phyloP scores from a whole-genome alignment of 1,140 invertebrate genomes.

The Apis laboriosa region DNA sequence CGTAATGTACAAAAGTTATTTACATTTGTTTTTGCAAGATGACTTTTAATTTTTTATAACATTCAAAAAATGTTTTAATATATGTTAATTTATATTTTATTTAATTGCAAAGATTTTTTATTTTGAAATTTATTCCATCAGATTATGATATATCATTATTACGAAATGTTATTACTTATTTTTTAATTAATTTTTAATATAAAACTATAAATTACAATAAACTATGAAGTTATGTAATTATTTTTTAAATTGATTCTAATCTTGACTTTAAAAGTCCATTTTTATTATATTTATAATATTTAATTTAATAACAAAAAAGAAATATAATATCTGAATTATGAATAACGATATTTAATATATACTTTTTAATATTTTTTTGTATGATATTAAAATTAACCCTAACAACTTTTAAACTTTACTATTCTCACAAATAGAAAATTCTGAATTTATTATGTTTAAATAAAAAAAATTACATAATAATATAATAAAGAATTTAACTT shows the following conservation, averaged over 20 bases:
- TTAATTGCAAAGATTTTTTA: background rate
- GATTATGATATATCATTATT: slow-evolving; percentile 1
- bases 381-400: slow-evolving; percentile 33
- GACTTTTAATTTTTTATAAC: background rate
- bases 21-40: background rate
- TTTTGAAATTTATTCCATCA: background rate
- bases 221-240: slow-evolving; percentile 8
- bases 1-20: slow-evolving; percentile 1
- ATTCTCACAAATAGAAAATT: background rate
- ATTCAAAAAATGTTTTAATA: background rate
- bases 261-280: slow-evolving; percentile 9
- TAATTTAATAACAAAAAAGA: slow-evolving; percentile 18
- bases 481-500: slow-evolving; percentile 15
- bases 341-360: slow-evolving; percentile 35
- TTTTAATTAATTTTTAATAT: slow-evolving; percentile 17
- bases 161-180: background rate
- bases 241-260: slow-evolving; percentile 20
- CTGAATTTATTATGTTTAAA: background rate
- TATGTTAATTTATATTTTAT: background rate
- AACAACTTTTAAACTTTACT: slow-evolving; percentile 15
- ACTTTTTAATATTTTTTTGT: slow-evolving; percentile 7
- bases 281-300: slow-evolving; percentile 5
- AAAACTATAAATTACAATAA: slow-evolving; percentile 27
- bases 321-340: slow-evolving; percentile 17
- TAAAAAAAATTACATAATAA: slow-evolving; percentile 5